Base-by-base conservation (phyloP, 2,797 vertebrate species). In the Epinephelus coioides region DNA sequence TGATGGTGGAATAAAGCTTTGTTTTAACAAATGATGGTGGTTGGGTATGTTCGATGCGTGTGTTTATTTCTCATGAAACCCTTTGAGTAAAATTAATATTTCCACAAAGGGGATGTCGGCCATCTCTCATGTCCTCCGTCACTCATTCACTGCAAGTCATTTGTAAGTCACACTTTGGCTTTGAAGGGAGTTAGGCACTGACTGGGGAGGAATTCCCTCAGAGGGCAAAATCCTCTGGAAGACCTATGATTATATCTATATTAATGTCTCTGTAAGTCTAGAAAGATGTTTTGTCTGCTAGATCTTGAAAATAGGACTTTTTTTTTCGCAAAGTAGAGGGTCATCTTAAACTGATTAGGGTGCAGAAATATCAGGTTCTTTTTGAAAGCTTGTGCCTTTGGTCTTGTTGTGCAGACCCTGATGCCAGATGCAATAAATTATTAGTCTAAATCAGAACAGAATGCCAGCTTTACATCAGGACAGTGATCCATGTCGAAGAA, bases 301-400 rank as follows among this genome's bases (percentile, higher is more conserved):
- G 88, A 93, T 92, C 84, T 82, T 79, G 73, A 83, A 94, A 94
- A 93, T 89, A 91, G 82, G 78, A 60, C 81, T 93, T 96, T 95
- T 94, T 30, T n/a, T 83, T 94, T 83, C 95, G 92, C 92, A 94
- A 95, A 94, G 89, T 94, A 75, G 82, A 76, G 82, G 85, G 85
- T 95, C 96, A 96, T 96, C 96, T 97, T 97, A 96, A 97, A 97
- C 92, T 93, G 94, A 96, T 96, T 97, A 96, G 89, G 82, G 87
- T 73, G 86, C 89, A 93, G 93, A 96, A 96, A 94, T 94, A 94
- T 94, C 93, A 92, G 91, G 92, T 87, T 87, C 92, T 95, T 92
- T 88, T 83, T 75, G 74, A 93, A 91, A 94, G 90, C 75, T 91
- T 94, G 91, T 91, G 78, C 74, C 91, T 84, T 95, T 95, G 94